Evolutionary conservation across 2,113 vertebrate genomes (phyloP).

Genomic region (Blennius ocellaris): DNA sequence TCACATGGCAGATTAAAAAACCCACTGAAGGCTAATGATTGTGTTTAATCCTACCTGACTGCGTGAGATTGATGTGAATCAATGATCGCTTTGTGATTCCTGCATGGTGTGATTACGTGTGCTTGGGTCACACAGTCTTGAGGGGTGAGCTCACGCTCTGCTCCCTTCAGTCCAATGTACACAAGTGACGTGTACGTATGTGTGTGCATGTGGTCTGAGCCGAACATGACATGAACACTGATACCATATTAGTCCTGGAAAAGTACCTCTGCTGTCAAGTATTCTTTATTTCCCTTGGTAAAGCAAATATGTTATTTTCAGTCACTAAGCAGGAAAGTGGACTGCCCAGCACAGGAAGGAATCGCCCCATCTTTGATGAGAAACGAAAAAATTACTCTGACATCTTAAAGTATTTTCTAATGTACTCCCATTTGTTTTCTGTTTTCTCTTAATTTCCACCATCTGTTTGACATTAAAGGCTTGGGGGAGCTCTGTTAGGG

Average conservation of each 20-base stretch:
- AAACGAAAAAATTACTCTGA: neutral
- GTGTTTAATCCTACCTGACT: neutral
- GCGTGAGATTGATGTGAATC: neutral
- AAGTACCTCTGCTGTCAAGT: neutral
- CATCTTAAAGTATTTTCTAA: neutral
- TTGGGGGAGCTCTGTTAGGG: neutral
- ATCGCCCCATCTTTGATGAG: neutral
- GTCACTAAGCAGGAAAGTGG: no score
- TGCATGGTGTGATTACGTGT: neutral
- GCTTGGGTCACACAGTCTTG: constrained; percentile 1
- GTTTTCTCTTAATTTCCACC: constrained; percentile 8
- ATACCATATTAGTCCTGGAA: constrained; percentile 27
- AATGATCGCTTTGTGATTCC: constrained; percentile 1
- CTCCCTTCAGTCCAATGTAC: constrained; percentile 45
- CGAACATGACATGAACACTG: neutral
- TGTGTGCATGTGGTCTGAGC: constrained; percentile 4
- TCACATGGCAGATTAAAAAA: neutral
- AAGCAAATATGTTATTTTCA: neutral
- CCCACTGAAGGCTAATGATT: neutral
- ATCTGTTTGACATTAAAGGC: constrained; percentile 10
- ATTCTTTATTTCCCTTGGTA: neutral
- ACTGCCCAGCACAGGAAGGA: no score
- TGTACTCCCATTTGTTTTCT: neutral
- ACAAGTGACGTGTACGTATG: neutral
- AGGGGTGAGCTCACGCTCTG: constrained; percentile 44